These are phyloP conservation scores for Chelmon rostratus DNA, from an alignment of 2,797 vertebrate species.

Conservation along the genomic window DNA sequence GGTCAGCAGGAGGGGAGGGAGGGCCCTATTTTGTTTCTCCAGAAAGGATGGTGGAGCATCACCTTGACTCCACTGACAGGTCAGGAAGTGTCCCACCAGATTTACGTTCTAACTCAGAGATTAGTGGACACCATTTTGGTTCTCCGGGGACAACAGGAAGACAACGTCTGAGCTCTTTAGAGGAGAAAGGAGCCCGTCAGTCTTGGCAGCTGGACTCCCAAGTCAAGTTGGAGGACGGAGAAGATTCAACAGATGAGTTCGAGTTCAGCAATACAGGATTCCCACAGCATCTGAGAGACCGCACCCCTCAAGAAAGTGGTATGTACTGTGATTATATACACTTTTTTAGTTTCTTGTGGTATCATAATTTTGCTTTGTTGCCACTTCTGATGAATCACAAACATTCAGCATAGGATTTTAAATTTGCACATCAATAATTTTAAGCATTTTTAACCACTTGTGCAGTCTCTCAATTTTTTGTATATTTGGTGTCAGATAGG, in stretches of 20 bases:
- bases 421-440: not conserved
- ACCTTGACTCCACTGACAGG: constrained; percentile 20
- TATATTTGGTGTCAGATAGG: not conserved
- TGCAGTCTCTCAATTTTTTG: not conserved
- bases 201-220: constrained; percentile 41
- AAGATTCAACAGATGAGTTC: constrained; percentile 62
- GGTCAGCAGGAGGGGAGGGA: constrained; percentile 15
- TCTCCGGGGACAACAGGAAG: constrained; percentile 2
- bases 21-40: constrained; percentile 13
- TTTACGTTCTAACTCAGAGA: constrained; percentile 13
- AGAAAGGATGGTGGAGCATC: not conserved
- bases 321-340: constrained; percentile 14
- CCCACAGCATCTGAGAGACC: constrained; percentile 8
- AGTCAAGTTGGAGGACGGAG: constrained; percentile 69
- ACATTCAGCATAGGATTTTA: not conserved
- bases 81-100: not conserved
- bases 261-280: constrained; percentile 51
- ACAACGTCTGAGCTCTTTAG: constrained; percentile 26
- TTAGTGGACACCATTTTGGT: not conserved
- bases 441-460: not conserved
- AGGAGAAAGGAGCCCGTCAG: constrained; percentile 26
- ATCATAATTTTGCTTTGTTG: not conserved
- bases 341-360: not conserved
- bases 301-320: constrained; percentile 43
- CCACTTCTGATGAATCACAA: not conserved